Evolutionary conservation across 2,888 invertebrate genomes (phyloP), one percentile per base, ranked within the genome.

Genomic region (Zelleria hepariella): DNA sequence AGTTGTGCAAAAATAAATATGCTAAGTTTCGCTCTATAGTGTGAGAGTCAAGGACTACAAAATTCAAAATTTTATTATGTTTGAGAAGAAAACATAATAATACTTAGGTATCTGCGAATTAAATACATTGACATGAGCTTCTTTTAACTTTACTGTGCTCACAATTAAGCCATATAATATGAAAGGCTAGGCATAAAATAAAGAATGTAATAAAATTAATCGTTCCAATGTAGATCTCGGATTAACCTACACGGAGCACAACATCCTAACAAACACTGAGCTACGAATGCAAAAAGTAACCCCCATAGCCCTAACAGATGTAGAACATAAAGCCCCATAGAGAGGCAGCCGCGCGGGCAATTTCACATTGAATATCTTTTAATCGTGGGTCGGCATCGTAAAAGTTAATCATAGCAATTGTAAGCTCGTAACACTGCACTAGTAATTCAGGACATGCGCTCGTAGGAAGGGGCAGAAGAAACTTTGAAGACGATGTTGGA

Each of bases 361-460:
- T 42, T 42, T 42, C 32, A 42, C 32, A 42, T 42, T 42, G 32
- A 42, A 42, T 42, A 42, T 42, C 15, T 18, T 51, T 51, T 20
- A 20, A 51, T 21, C 21, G 21, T n/a, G 20, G 8, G 51, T 20
- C 49, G 51, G 51, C 20, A 20, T 20, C 20, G 20, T 18, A 53
- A 53, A 53, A 53, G 53, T 53, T 24, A 53, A 53, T 24, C 24
- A 53, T 53, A 53, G 24, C 24, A 53, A 54, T 54, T 54, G 54
- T 54, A 26, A 54, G 51, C 51, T 51, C 20, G 23, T 51, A 51
- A 51, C 23, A 21, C 23, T 42, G 32, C 15, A 15, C 15, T 42
- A 42, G 32, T 42, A 42, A 42, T 42, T 5, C 15, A 2, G 32
- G 10, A 42, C 32, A 32, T 32, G 32, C 32, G 32, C 15, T 42